A percentile compares a stretch with the other conserved stretches of the same genome.
phyloP scores from a whole-genome alignment of 2,113 vertebrate species.

The Ovis aries region DNA sequence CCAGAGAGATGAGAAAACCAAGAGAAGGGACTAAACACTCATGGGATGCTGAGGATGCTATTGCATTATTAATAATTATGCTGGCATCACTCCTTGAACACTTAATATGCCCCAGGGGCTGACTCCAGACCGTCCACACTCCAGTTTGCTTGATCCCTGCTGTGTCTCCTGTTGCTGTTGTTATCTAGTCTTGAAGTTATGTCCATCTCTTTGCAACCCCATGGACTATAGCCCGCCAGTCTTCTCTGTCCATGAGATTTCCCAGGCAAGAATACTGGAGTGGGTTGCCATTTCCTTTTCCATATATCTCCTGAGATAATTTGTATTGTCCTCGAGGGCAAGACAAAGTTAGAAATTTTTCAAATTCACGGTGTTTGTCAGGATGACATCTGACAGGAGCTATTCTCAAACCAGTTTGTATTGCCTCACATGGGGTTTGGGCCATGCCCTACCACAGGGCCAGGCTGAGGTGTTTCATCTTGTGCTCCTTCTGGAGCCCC shows the following conservation, averaged over 20 bases:
- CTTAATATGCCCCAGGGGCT: not conserved
- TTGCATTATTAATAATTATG: accelerated
- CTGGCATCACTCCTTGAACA: accelerated
- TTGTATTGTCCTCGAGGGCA: not conserved
- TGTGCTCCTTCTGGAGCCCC: accelerated
- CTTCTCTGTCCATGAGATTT: not conserved
- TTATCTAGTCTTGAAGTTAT: not conserved
- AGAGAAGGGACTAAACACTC: not conserved
- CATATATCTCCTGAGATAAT: not conserved
- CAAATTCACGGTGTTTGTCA: not conserved
- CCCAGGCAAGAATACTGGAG: not conserved
- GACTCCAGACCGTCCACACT: accelerated
- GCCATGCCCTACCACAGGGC: accelerated
- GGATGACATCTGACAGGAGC: not conserved
- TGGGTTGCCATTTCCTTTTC: not conserved
- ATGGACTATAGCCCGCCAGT: accelerated
- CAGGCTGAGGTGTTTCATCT: not conserved
- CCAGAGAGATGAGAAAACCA: not conserved
- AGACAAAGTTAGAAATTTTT: not conserved
- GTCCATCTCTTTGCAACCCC: not conserved
- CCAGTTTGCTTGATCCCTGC: not conserved
- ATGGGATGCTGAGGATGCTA: accelerated
- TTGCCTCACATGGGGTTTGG: not conserved
- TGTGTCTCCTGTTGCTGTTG: not conserved
- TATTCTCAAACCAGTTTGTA: not conserved